Evolutionary conservation across 2,113 vertebrate species (phyloP), one percentile per base, ranked within the genome.

Genomic region (Calypte anna): DNA sequence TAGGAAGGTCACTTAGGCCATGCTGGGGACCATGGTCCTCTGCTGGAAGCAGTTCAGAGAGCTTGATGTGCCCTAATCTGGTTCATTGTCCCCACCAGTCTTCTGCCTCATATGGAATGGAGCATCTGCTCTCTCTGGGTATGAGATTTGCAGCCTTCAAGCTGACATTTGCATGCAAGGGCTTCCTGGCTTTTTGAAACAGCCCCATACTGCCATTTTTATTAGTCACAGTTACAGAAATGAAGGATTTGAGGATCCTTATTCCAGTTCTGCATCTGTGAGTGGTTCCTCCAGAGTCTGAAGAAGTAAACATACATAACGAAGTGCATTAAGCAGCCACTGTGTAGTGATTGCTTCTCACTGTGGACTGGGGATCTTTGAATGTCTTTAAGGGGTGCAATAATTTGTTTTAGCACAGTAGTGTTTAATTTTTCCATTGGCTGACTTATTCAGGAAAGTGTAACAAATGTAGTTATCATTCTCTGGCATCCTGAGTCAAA

Each of bases 401-500:
- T 72, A 24, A 38, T 68, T 94, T 90, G 59, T 93, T 91, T 88
- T 87, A 77, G 58, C 55, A 50, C 9, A 55, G 27, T 63, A 61
- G 10, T 48, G 14, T 85, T 79, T 40, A 48, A 36, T 88, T 93
- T 93, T 84, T 81, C 27, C 43, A 46, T 20, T 90, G 66, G 10
- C 57, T 83, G 63, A 66, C 63, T 88, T 90, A 58, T 88, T 92
- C 83, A 78, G 75, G 66, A 69, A 91, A 91, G 67, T 43, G 20
- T 77, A 98, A 88, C 97, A 98, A 97, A 98, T 97, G 97, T 97
- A 98, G 96, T 97, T 98, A 74, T 97, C 97, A 12, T 98, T 98
- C 93, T 98, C 96, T 94, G 97, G 98, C 82, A 98, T 97, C 96
- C 97, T 97, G 46, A 98, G 92, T 97, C 95, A 92, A 98, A 98